Conservation (phyloP, 1,140 invertebrate species). For the Lepidurus couesii region DNA sequence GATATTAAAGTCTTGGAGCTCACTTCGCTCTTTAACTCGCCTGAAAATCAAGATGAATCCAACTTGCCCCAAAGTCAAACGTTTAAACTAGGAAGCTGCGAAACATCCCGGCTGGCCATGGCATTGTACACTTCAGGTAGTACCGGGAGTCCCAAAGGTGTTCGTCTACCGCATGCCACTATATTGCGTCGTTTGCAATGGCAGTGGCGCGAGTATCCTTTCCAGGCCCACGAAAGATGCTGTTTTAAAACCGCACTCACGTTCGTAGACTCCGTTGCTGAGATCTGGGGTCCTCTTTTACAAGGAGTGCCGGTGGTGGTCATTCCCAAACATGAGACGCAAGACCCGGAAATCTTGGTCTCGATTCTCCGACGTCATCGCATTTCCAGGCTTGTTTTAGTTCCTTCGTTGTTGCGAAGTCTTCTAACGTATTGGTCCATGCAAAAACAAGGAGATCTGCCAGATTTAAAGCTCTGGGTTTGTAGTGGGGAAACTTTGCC, state of each 20-base stretch:
- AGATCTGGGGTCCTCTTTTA: slow-evolving; percentile 77
- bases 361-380: slow-evolving; percentile 58
- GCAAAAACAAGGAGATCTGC: slow-evolving; percentile 44
- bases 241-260: slow-evolving; percentile 83
- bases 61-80: slow-evolving; percentile 1
- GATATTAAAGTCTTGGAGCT: slow-evolving; percentile 28
- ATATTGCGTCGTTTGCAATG: slow-evolving; percentile 72
- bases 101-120: slow-evolving; percentile 52
- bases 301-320: slow-evolving; percentile 61
- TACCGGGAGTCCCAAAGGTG: slow-evolving; percentile 87
- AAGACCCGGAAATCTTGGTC: slow-evolving; percentile 66
- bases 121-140: slow-evolving; percentile 89
- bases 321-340: slow-evolving; percentile 61
- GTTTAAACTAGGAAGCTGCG: slow-evolving; percentile 22
- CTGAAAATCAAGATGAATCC: neutral
- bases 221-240: slow-evolving; percentile 56
- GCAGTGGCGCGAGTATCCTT: slow-evolving; percentile 76
- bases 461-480: slow-evolving; percentile 64
- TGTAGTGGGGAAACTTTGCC: slow-evolving; percentile 73
- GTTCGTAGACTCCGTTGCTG: slow-evolving; percentile 78
- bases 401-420: slow-evolving; percentile 71
- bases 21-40: neutral
- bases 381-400: slow-evolving; percentile 69
- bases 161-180: slow-evolving; percentile 70
- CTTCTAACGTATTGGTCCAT: slow-evolving; percentile 62